Base-by-base conservation (phyloP, 2,797 vertebrate genomes). In the Varecia variegata region DNA sequence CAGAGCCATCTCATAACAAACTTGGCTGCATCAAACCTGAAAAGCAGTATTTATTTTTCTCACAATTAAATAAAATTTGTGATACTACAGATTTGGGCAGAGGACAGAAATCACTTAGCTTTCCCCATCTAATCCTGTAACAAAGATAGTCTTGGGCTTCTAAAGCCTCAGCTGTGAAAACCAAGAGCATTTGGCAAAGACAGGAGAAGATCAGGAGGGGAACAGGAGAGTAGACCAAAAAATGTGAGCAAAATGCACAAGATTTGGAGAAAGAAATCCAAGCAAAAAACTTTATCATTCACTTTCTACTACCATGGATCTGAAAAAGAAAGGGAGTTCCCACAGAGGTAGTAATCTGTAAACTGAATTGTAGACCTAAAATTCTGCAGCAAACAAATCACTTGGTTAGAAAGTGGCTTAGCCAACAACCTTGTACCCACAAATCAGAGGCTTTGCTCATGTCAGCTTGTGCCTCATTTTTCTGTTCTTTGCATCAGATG, bases 1-100 rank as follows among this genome's bases (percentile, higher is more conserved):
- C 99, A 99, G 60, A 99, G 98, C 99, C 99, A 99, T 95, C 99
- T 99, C 98, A 99, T 99, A 91, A 99, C 99, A 87, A 99, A 98
- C 97, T 99, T 99, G 90, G 99, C 99, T 90, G 99, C 99, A 98
- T 99, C 99, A 97, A 99, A 99, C 98, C 99, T 99, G 97, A 25
- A 95, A 97, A 95, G 60, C 60, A 97, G 79, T 60, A 79, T 56
- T 71, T 32, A 38, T 60, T 97, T 96, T 93, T 81, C 43, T 93
- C 77, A 95, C 67, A 90, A 58, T 32, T 27, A 77, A 5, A 54
- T 32, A 62, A 93, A 56, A 17, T 58, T 84, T 90, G 43, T 87
- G 23, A 86, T 84, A 79, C 25, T 38, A 7, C 47, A 81, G 5
- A 23, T 65, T 23, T 56, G 54, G 21, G 30, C 8, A 17, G 25